Base-by-base conservation (phyloP, 2,113 vertebrate species). In the Reinhardtius hippoglossoides region DNA sequence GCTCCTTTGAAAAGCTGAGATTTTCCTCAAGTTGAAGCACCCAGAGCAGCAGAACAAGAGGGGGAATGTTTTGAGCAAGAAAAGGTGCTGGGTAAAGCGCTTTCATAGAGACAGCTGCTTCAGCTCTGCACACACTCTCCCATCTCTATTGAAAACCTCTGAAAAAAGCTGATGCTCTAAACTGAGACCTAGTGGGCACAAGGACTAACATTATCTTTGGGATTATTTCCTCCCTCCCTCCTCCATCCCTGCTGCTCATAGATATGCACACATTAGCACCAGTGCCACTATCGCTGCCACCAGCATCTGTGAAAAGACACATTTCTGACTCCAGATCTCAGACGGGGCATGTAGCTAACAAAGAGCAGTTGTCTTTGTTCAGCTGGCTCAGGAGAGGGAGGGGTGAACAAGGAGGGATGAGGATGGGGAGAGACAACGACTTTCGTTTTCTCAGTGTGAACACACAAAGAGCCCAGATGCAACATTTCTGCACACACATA, bases 321-420 rank as follows among this genome's bases (percentile, higher is more conserved):
- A 64, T 74, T 50, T 75, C 62, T 87, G 74, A 85, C 54, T 91
- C 70, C 61, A 68, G 76, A 57, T 71, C 74, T 80, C 80, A 87
- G 64, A 85, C 61, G 70, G 27, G 83, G 78, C 76, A 76, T 71
- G 62, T 57, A 74, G 88, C 81, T 61, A 88, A 93, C 89, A 92
- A 93, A 92, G 90, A 92, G 71, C 81, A 81, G 88, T 84, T 88
- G 88, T 87, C 92, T 92, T 92, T 92, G 90, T 92, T 91, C 86
- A 82, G 84, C 65, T 76, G 80, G 74, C 16, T 67, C 78, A 31
- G 80, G 55, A 75, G 76, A 88, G 89, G 78, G 84, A 89, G 85
- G 72, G 73, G 82, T 44, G 76, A 80, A 81, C 50, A 59, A 26
- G 68, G 69, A 73, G 73, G 83, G 73, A 77, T 76, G 10, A 76